These are phyloP conservation scores for Acanthornis magna DNA, from an alignment of 2,797 vertebrate species.

Conservation along the genomic window DNA sequence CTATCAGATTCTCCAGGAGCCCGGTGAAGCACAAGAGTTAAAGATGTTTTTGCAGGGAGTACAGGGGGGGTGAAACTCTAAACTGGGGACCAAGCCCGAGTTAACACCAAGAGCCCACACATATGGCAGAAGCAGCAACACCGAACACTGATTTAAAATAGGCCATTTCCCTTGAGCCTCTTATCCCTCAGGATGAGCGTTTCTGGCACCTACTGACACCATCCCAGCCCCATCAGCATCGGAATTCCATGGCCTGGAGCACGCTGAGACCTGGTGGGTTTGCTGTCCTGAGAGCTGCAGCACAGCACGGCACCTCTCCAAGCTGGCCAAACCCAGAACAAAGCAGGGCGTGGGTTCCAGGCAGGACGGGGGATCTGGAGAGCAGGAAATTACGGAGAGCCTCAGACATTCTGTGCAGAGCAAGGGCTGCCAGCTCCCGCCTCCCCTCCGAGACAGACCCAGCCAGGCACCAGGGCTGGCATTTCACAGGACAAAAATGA, in stretches of 20 bases:
- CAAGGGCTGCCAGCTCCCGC: neutral
- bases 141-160: neutral
- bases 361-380: neutral
- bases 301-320: neutral
- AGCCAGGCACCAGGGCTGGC: neutral
- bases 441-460: neutral
- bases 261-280: neutral
- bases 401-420: neutral
- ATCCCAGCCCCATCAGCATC: neutral
- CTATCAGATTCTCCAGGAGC: neutral
- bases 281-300: neutral
- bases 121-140: neutral
- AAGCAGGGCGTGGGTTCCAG: neutral
- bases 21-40: neutral
- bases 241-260: neutral
- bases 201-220: neutral
- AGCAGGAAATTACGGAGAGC: slow-evolving; percentile 7
- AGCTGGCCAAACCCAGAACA: neutral
- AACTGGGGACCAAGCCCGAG: neutral
- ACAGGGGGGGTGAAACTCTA: neutral
- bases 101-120: neutral
- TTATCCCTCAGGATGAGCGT: neutral
- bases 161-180: neutral
- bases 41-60: neutral
- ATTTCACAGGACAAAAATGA: neutral